Evolutionary conservation across 2,888 invertebrate genomes (phyloP), one percentile per base, ranked within the genome.

Genomic region (Schizotus pectinicornis): DNA sequence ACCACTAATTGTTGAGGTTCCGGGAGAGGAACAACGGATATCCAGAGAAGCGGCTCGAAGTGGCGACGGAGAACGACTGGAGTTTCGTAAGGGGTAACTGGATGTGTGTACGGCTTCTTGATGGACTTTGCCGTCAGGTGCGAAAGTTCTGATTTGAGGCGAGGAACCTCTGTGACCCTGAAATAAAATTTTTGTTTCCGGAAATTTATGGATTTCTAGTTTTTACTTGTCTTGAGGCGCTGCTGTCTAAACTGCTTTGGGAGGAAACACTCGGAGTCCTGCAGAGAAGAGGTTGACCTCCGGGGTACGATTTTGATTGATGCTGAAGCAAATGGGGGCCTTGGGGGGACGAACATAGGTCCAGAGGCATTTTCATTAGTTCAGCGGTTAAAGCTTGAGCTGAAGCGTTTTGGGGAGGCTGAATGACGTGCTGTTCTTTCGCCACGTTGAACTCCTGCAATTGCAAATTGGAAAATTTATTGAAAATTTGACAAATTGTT

Each of bases 191-290:
- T 30, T 30, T 36, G 33, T 51, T 30, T 11, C 7, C 12, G 31
- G 30, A 13, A 7, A 31, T 14, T 34, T n/a, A 13, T 33, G 9
- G 8, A 13, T 35, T 13, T 48, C 8, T 48, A 35, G 47, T 7
- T 56, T 60, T 61, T 56, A 76, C 76, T 65, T 74, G 75, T 70
- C 73, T 74, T 1, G 76, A 76, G 85, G 62, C 87, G 65, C 87
- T 88, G 73, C 89, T 90, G 74, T 92, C 92, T 62, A 92, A 81
- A 74, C 91, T 92, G 80, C 91, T 89, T 78, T 92, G 92, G 54
- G 92, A 92, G 8, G 91, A 91, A 67, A 92, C 88, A 31, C 91
- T 92, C 30, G 91, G 89, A 0, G 92, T 92, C 60, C 92, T 83
- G 63, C 88, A 87, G 14, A 92, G 83, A 33, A 88, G 82, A 2